Base-by-base conservation (phyloP, 1,140 invertebrate genomes). In the Brachionus manjavacas region DNA sequence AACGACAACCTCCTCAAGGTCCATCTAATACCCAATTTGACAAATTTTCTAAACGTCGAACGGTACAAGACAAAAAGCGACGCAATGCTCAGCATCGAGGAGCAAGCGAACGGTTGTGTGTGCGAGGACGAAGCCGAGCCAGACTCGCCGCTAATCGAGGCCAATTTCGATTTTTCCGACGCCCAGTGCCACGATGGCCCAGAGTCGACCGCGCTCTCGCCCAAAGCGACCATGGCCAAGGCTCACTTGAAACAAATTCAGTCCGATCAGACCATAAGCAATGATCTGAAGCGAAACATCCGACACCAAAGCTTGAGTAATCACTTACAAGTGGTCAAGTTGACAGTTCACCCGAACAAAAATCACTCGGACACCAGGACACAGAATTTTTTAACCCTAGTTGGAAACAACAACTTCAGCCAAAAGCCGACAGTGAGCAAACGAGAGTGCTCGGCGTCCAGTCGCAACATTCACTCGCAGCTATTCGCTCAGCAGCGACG, bases 11-110 rank as follows among this genome's bases (percentile, higher is more conserved):
- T 81, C 14, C n/a, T 81, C n/a, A 25, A 81, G n/a, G 52, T 81
- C n/a, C 79, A 81, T 35, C 64, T 81, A 28, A 81, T 81, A 14
- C 79, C 79, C 7, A 81, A 81, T 52, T 76, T 76, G 28, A 46
- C 41, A 0, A 49, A 52, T 49, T 49, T 49, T 76, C 12, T 76
- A 1, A 46, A 20, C 49, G 20, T 76, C 12, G 68, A 72, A 72
- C 39, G 16, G 25, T 72, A 39, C 39, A 72, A 72, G 20, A n/a
- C 68, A 41, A 72, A 41, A 11, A 2, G 31, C 9, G 72, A 76
- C 25, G 16, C 25, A 14, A 49, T 76, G 43, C 23, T 25, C 16
- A 49, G 25, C 12, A 76, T 76, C 1, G 43, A 76, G 8, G 43
- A 76, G 49, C 8, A 46, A 23, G 11, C 41, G 25, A 3, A 35